phyloP scores from a whole-genome alignment of 2,113 vertebrate genomes.

The Psilopogon haemacephalus region DNA sequence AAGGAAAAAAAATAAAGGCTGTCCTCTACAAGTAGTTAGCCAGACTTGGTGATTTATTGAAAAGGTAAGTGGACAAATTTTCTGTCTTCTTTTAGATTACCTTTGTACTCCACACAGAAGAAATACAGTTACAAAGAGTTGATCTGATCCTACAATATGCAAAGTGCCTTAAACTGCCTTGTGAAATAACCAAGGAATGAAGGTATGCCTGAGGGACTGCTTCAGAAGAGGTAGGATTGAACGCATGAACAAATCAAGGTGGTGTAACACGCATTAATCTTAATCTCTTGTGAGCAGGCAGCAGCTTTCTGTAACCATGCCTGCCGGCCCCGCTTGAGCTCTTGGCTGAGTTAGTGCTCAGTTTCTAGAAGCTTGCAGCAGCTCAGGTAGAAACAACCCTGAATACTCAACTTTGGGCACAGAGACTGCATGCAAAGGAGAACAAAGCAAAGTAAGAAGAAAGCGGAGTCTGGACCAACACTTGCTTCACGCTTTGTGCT shows the following conservation, averaged over 20 bases:
- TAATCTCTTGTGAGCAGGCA: neutral
- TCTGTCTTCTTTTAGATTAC: neutral
- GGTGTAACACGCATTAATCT: neutral
- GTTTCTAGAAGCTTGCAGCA: neutral
- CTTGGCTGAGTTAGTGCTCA: neutral
- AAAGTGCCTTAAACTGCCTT: neutral
- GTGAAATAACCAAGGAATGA: neutral
- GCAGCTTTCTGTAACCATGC: neutral
- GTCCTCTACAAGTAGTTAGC: neutral
- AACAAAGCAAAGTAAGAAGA: neutral
- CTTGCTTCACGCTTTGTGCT: neutral
- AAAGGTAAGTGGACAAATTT: neutral
- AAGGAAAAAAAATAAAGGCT: neutral
- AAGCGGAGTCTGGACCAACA: neutral
- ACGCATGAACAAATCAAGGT: neutral
- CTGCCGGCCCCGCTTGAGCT: fast-evolving
- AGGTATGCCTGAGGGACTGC: fast-evolving
- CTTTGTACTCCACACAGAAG: neutral
- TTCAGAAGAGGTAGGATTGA: neutral
- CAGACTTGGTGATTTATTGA: neutral
- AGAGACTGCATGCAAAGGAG: fast-evolving
- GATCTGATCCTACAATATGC: neutral
- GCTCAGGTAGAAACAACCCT: neutral
- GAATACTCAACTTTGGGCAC: neutral
- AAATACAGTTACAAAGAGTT: neutral